Percentiles rank a stretch among this genome's conserved stretches.
These are phyloP conservation scores for Potamarius usumacintae DNA, from an alignment of 2,113 vertebrate species.

Conservation along the genomic window DNA sequence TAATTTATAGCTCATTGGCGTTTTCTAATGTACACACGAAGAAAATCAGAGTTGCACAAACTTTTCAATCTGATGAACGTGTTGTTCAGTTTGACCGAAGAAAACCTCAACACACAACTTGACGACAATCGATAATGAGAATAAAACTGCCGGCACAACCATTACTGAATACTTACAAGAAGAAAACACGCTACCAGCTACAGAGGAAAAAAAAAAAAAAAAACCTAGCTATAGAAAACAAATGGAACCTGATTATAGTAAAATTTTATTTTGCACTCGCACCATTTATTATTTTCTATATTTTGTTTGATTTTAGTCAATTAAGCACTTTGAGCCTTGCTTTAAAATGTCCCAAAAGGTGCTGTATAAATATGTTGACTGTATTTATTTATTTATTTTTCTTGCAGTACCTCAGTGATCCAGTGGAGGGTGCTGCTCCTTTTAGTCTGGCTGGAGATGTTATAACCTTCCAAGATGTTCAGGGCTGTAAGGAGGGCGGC, in stretches of 20 bases:
- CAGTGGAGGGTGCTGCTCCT: constrained; percentile 83
- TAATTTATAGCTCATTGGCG: no score
- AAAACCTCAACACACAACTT: neutral
- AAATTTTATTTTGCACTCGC: neutral
- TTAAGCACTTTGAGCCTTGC: neutral
- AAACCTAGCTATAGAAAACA: neutral
- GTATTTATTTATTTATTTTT: neutral
- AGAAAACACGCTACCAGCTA: neutral
- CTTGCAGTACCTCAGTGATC: constrained; percentile 85
- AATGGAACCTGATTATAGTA: neutral
- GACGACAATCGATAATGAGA: neutral
- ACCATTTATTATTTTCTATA: neutral
- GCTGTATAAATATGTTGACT: neutral
- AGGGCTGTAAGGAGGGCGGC: constrained; percentile 88
- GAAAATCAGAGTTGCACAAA: neutral
- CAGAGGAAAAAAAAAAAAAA: neutral
- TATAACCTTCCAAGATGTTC: constrained; percentile 94
- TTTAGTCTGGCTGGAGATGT: constrained; percentile 81
- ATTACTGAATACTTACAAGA: neutral
- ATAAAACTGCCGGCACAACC: neutral
- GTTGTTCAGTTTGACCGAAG: neutral
- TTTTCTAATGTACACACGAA: neutral
- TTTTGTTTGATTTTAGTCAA: neutral
- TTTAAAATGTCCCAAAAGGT: neutral
- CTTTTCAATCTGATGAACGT: neutral